These are phyloP conservation scores for Diloba caeruleocephala DNA, from an alignment of 2,888 invertebrate species.

Conservation along the genomic window DNA sequence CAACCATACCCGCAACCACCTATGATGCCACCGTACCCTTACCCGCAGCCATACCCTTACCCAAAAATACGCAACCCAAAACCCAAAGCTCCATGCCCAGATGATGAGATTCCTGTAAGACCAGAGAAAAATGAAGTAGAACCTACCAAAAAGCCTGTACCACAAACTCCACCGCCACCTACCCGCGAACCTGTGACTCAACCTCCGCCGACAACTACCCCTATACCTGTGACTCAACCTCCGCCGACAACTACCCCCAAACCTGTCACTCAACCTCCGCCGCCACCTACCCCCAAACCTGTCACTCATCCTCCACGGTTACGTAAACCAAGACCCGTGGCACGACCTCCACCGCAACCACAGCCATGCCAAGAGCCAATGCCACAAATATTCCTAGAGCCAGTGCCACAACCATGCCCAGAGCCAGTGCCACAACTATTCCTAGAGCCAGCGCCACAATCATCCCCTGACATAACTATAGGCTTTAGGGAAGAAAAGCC, in stretches of 20 bases:
- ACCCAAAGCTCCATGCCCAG: neutral
- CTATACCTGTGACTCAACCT: neutral
- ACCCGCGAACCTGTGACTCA: no score
- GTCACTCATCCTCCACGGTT: neutral
- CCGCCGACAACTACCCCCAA: neutral
- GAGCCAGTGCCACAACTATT: neutral
- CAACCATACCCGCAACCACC: neutral
- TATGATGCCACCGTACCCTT: constrained; percentile 1
- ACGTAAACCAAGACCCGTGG: neutral
- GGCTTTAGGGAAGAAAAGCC: no score
- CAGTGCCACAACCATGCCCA: neutral
- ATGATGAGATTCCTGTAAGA: no score
- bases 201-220: neutral
- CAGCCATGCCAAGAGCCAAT: neutral
- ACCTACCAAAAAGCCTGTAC: no score
- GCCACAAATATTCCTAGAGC: neutral
- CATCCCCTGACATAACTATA: neutral
- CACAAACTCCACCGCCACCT: no score
- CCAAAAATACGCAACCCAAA: neutral
- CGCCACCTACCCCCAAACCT: neutral
- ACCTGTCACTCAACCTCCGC: neutral
- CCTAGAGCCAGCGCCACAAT: neutral
- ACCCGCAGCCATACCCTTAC: constrained; percentile 6
- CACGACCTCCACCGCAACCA: neutral
- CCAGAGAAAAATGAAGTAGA: neutral